A percentile compares a stretch with the other conserved stretches of the same genome.
phyloP scores from a whole-genome alignment of 2,113 vertebrate genomes.

The Phylloscopus whistleri region DNA sequence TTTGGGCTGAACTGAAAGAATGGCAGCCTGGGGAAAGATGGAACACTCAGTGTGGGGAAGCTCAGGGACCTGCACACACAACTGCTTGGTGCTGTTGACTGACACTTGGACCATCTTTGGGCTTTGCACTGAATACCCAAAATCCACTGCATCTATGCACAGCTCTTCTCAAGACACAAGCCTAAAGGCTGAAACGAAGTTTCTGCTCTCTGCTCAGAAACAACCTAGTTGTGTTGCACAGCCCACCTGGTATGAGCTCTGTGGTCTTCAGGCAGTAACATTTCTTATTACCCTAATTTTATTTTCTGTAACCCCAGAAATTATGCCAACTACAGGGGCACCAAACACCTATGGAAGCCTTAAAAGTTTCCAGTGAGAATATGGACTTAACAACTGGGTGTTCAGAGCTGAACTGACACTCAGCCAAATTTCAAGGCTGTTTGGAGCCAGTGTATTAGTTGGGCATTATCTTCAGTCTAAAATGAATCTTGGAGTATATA shows the following conservation, averaged over 20 bases:
- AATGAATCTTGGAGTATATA: background rate
- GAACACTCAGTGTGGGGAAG: background rate
- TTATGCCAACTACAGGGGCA: background rate
- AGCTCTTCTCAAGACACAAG: background rate
- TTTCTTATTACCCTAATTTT: background rate
- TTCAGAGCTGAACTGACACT: background rate
- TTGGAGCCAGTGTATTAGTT: background rate
- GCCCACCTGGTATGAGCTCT: background rate
- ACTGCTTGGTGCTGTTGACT: background rate
- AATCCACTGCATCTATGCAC: accelerated
- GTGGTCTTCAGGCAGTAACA: background rate
- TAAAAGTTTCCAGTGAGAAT: background rate
- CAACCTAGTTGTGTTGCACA: background rate
- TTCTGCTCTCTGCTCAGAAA: background rate
- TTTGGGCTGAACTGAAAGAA: background rate
- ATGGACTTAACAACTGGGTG: background rate
- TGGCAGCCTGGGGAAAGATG: background rate
- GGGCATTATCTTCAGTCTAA: background rate
- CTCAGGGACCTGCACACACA: background rate
- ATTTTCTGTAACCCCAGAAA: background rate
- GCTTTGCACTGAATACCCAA: background rate
- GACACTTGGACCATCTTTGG: background rate
- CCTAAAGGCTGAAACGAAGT: background rate
- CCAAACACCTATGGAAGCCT: background rate
- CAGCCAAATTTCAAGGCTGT: background rate